Evolutionary conservation across 2,797 vertebrate genomes (phyloP).

Genomic region (Adrianichthys oophorus): DNA sequence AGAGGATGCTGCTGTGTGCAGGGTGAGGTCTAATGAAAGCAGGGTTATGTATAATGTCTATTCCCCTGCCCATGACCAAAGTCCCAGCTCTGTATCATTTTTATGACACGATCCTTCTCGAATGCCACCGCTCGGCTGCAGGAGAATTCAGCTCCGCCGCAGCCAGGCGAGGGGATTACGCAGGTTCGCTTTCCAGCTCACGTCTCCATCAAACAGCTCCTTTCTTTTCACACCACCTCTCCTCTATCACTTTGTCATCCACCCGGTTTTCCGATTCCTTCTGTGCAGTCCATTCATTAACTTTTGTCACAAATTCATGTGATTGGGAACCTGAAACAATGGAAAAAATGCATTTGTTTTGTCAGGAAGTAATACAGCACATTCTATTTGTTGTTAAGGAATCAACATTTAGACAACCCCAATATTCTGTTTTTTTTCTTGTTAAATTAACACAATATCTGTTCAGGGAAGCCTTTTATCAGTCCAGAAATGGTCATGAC

Average conservation of each 20-base stretch:
- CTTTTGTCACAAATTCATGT: conserved; percentile 6
- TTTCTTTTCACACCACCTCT: conserved; percentile 15
- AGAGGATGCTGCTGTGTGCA: conserved; percentile 32
- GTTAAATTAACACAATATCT: no score
- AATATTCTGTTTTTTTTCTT: no score
- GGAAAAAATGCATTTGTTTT: conserved; percentile 9
- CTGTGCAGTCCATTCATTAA: conserved; percentile 22
- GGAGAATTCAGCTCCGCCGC: conserved; percentile 15
- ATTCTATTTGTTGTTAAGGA: no score
- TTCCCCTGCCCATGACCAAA: conserved; percentile 45
- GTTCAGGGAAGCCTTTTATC: no score
- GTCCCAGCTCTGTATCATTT: conserved; percentile 64
- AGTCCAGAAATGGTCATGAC: no score
- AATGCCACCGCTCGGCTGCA: conserved; percentile 25
- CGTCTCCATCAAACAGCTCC: background rate
- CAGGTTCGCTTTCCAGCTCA: conserved; percentile 16
- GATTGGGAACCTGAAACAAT: conserved; percentile 1
- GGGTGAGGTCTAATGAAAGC: conserved; percentile 52
- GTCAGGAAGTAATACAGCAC: background rate
- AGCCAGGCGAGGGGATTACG: conserved; percentile 21
- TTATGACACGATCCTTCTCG: conserved; percentile 65
- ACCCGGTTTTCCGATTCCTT: conserved; percentile 31
- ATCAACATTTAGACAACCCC: no score
- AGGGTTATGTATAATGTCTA: conserved; percentile 53
- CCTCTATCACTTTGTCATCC: conserved; percentile 24